Percentiles rank a stretch among this genome's conserved stretches.
phyloP scores from a whole-genome alignment of 2,888 invertebrate species.

The Cephonodes hylas region DNA sequence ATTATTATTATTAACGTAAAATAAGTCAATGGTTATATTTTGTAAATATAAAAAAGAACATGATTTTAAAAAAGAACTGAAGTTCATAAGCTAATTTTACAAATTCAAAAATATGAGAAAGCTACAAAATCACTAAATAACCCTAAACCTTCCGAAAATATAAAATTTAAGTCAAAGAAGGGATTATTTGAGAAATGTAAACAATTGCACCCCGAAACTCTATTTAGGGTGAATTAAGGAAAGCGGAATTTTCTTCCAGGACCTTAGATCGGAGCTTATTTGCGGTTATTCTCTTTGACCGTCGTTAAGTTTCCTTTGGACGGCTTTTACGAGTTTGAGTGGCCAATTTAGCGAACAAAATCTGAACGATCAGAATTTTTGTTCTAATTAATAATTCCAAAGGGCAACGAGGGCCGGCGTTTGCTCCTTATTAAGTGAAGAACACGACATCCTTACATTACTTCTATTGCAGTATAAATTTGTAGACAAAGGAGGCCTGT shows the following conservation, averaged over 20 bases:
- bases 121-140: no score
- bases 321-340: slow-evolving; percentile 79
- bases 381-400: slow-evolving; percentile 76
- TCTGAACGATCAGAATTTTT: slow-evolving; percentile 79
- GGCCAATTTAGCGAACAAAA: slow-evolving; percentile 78
- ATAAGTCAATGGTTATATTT: no score
- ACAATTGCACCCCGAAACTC: slow-evolving; percentile 67
- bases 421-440: slow-evolving; percentile 65
- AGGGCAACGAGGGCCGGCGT: slow-evolving; percentile 54
- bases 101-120: no score
- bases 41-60: no score
- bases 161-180: background rate
- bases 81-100: no score
- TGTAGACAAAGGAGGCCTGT: slow-evolving; percentile 23
- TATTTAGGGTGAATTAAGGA: slow-evolving; percentile 77
- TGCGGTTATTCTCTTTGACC: slow-evolving; percentile 81
- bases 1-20: no score
- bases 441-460: slow-evolving; percentile 53
- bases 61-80: no score
- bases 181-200: slow-evolving; percentile 69
- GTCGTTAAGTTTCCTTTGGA: slow-evolving; percentile 79
- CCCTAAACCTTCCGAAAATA: background rate
- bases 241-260: slow-evolving; percentile 73
- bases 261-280: slow-evolving; percentile 78
- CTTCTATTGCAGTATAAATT: slow-evolving; percentile 51